These are phyloP conservation scores for Coturnix japonica DNA, from an alignment of 2,113 vertebrate genomes.

Conservation along the genomic window DNA sequence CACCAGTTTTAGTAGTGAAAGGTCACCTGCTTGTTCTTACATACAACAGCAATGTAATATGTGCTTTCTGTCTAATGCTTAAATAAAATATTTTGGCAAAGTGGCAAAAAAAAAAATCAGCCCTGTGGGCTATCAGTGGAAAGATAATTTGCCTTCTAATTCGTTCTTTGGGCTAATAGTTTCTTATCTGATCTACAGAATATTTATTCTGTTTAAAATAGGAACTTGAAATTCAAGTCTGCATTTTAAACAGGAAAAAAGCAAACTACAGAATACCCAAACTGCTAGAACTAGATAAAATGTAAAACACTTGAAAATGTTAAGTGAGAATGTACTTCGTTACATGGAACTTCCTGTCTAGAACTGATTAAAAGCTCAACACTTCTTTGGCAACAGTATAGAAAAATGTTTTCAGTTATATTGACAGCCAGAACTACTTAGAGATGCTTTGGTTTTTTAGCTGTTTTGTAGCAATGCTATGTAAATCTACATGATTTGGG, in stretches of 20 bases:
- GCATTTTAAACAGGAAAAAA: background rate
- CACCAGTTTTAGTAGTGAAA: background rate
- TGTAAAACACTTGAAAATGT: background rate
- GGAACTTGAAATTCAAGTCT: background rate
- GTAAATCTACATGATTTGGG: background rate
- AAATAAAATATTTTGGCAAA: constrained; percentile 42
- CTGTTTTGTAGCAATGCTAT: background rate
- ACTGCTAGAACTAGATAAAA: background rate
- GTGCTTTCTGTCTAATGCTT: background rate
- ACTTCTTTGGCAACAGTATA: background rate
- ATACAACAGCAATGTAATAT: background rate
- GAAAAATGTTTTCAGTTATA: background rate
- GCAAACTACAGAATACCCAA: background rate
- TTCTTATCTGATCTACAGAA: background rate
- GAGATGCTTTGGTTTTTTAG: background rate
- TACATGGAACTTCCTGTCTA: background rate
- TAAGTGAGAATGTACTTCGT: constrained; percentile 10
- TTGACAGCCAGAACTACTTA: background rate
- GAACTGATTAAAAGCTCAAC: background rate
- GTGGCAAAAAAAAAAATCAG: background rate
- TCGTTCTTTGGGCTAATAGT: background rate
- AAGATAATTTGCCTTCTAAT: background rate
- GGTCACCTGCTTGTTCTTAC: background rate
- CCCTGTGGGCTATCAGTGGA: background rate
- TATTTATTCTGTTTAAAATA: constrained; percentile 3